These are phyloP conservation scores for Didymodactylos carnosus DNA, from an alignment of 2,888 invertebrate species.

Conservation along the genomic window DNA sequence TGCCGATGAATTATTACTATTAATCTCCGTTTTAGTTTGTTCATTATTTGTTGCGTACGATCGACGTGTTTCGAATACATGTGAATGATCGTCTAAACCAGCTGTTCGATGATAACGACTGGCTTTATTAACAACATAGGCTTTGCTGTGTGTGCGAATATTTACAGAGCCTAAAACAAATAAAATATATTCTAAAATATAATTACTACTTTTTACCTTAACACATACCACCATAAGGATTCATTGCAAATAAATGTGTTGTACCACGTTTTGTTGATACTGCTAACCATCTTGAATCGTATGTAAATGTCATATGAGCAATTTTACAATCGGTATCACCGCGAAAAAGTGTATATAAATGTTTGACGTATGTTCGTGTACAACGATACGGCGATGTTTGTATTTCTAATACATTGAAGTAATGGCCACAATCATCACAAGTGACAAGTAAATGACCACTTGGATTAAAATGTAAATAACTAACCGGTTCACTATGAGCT, in stretches of 20 bases:
- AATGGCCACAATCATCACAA: constrained; percentile 73
- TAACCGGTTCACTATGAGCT: constrained; percentile 49
- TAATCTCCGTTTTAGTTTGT: background rate
- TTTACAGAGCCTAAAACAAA: background rate
- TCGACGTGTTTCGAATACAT: background rate
- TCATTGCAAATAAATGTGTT: constrained; percentile 86
- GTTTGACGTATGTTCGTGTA: constrained; percentile 54
- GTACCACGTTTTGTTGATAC: constrained; percentile 84
- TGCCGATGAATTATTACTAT: background rate
- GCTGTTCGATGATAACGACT: constrained; percentile 10
- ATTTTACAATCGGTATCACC: constrained; percentile 76
- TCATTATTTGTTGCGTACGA: background rate
- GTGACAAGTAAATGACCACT: constrained; percentile 71
- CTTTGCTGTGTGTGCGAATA: constrained; percentile 6
- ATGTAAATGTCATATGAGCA: constrained; percentile 53
- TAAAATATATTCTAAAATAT: background rate
- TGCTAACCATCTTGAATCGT: constrained; percentile 83
- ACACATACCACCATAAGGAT: constrained; percentile 63
- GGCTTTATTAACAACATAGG: constrained; percentile 1
- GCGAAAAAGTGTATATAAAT: constrained; percentile 74
- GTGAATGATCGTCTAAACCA: constrained; percentile 2
- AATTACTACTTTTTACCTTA: background rate
- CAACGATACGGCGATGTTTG: constrained; percentile 76
- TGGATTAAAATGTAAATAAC: constrained; percentile 68
- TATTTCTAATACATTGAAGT: constrained; percentile 82